Base-by-base conservation (phyloP, 2,797 vertebrate genomes). In the Myotis pilosus region DNA sequence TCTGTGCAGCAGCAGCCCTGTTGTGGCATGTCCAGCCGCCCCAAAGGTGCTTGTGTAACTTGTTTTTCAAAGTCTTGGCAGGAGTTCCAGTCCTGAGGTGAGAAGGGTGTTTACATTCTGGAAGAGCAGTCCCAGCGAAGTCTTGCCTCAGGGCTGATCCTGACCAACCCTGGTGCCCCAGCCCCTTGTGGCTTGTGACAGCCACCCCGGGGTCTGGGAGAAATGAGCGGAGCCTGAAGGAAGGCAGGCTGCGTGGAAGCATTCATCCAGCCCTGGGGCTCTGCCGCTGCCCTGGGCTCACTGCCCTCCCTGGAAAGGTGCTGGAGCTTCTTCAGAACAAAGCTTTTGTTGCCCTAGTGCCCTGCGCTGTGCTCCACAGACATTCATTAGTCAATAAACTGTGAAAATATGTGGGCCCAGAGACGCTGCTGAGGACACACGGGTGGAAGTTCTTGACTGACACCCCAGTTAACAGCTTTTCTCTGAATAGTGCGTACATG, bases 11-110 rank as follows among this genome's bases (percentile, higher is more conserved):
- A 89, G 66, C 80, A n/a, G 57, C 92, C 4, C 8, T 80, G 89
- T 36, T 76, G 41, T 49, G 82, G 87, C 69, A 4, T 72, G 78
- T 89, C 78, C 69, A 89, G 12, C 30, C 55, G n/a, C 66, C 79
- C 92, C 66, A 90, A 84, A 95, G 92, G 82, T 94, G 86, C 94
- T 95, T 95, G 88, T 95, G 87, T 95, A 95, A 97, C 92, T 95
- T 95, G 89, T 94, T 95, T 96, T 97, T 79, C 95, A 57, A 81
- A 88, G 93, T 83, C 81, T 78, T 96, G 95, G 96, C 95, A 96
- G 94, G 76, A 89, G 84, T 83, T 93, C 75, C 25, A 36, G 88
- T 84, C 66, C 90, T 62, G 66, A 96, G 85, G 76, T 66, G 80
- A 92, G 89, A 91, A 79, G 88, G 41, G 66, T 96, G 85, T 96